These are phyloP conservation scores for Mustela nigripes DNA, from an alignment of 2,113 vertebrate genomes.

Conservation along the genomic window DNA sequence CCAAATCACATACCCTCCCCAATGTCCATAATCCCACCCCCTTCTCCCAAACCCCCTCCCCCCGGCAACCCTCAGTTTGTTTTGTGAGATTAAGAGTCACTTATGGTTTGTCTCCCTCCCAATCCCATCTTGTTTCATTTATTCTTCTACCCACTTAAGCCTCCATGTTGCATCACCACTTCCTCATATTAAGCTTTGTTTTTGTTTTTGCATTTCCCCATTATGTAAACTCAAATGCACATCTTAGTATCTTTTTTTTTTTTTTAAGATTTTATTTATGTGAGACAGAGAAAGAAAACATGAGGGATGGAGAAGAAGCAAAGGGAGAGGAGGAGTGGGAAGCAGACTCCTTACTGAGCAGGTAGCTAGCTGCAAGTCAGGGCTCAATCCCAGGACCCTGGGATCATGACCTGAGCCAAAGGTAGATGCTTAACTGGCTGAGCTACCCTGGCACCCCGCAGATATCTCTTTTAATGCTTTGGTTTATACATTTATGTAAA, in stretches of 20 bases:
- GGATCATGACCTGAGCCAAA: not conserved
- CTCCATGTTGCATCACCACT: no score
- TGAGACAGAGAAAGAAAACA: not conserved
- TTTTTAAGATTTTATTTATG: not conserved
- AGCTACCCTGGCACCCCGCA: not conserved
- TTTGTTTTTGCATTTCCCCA: not conserved
- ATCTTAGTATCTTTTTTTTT: not conserved
- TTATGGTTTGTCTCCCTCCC: no score
- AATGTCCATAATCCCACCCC: no score
- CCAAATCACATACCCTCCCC: no score
- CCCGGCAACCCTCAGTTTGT: no score
- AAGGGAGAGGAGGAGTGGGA: not conserved
- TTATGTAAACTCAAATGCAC: not conserved
- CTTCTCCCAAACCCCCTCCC: no score
- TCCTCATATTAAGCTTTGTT: not conserved
- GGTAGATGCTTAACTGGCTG: not conserved
- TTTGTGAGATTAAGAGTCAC: no score
- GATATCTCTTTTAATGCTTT: not conserved
- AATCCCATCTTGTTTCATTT: no score
- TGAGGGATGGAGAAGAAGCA: not conserved
- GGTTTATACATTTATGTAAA: not conserved
- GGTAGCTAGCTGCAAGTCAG: not conserved
- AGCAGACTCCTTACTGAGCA: not conserved
- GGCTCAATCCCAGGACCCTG: not conserved
- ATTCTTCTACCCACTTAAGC: no score